These are phyloP conservation scores for Ceratina japonica DNA, from an alignment of 1,140 invertebrate species.

Conservation along the genomic window DNA sequence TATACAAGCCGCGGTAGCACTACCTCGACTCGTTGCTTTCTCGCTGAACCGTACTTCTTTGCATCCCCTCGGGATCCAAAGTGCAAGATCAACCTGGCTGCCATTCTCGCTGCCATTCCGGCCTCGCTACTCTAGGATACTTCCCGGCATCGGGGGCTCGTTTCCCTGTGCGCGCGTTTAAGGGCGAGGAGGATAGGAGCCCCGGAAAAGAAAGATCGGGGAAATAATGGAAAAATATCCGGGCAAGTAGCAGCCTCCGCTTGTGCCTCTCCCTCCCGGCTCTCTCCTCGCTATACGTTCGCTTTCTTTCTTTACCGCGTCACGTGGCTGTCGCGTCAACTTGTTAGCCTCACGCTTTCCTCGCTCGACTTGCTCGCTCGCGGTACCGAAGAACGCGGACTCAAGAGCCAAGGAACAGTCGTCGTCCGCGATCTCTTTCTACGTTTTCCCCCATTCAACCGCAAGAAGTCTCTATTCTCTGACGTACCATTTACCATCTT, in stretches of 20 bases:
- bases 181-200: conserved; percentile 29
- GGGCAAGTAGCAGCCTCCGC: conserved; percentile 37
- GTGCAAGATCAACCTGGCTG: conserved; percentile 56
- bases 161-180: conserved; percentile 37
- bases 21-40: conserved; percentile 40
- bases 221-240: conserved; percentile 53
- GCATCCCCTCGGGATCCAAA: conserved; percentile 54
- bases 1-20: conserved; percentile 40
- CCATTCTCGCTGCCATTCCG: conserved; percentile 51
- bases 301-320: neutral
- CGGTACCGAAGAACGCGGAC: conserved; percentile 14
- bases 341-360: conserved; percentile 35
- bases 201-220: conserved; percentile 44
- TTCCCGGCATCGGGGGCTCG: conserved; percentile 24
- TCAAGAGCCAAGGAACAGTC: too few relatives aligned
- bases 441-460: neutral
- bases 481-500: neutral
- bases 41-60: conserved; percentile 56
- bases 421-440: conserved; percentile 1
- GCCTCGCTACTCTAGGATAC: conserved; percentile 50
- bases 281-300: neutral
- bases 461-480: too few relatives aligned
- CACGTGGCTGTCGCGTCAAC: conserved; percentile 33
- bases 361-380: conserved; percentile 33
- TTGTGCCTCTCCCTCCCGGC: conserved; percentile 14